Evolutionary conservation across 2,888 invertebrate genomes (phyloP).

Genomic region (Acanthosepion pharaonis): DNA sequence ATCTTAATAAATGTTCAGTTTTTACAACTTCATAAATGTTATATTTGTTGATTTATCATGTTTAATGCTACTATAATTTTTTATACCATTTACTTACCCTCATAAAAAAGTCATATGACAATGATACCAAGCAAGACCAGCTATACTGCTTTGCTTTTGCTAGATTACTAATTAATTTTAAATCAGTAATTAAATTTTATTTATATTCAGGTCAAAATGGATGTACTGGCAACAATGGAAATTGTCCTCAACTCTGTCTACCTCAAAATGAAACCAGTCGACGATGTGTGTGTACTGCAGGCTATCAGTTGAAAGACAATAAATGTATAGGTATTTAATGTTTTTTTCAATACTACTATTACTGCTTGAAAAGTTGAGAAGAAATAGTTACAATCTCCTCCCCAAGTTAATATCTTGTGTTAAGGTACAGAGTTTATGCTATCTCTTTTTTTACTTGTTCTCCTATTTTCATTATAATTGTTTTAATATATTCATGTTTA

Average conservation of each 20-base stretch:
- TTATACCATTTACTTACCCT: no score
- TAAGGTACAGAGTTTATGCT: no score
- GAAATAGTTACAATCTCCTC: neutral
- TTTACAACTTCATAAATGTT: no score
- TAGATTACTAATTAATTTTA: neutral
- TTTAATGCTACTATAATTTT: no score
- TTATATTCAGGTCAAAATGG: conserved; percentile 53
- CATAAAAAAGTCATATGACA: no score
- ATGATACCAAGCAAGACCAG: neutral
- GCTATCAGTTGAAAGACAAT: conserved; percentile 78
- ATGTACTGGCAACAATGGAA: conserved; percentile 58
- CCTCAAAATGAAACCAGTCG: conserved; percentile 78
- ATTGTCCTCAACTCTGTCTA: conserved; percentile 85
- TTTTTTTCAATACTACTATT: neutral
- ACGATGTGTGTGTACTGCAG: conserved; percentile 85
- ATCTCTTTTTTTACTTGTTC: neutral
- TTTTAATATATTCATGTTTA: neutral
- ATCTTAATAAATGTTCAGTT: no score
- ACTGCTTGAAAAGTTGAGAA: neutral
- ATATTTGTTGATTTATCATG: no score
- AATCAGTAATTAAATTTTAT: neutral
- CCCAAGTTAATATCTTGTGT: no score
- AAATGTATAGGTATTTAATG: conserved; percentile 64
- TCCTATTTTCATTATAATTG: neutral
- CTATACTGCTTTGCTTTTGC: neutral